These are phyloP conservation scores for Tapirus terrestris DNA, from an alignment of 2,113 vertebrate genomes.

Conservation along the genomic window DNA sequence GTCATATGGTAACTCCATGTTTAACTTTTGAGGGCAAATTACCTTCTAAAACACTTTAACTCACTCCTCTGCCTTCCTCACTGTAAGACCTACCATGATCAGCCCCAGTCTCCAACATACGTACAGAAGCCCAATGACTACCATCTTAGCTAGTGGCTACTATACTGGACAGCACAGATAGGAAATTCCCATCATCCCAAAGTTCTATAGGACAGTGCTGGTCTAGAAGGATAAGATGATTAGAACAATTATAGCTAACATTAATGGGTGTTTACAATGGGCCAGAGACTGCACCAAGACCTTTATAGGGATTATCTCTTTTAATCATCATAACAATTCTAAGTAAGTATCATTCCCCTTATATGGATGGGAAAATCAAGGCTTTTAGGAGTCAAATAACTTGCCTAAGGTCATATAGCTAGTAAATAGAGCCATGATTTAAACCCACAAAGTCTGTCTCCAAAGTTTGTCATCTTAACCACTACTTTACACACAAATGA, in stretches of 20 bases:
- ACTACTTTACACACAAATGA: not conserved
- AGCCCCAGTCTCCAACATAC: not conserved
- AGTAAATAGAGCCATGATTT: not conserved
- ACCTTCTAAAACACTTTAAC: constrained; percentile 23
- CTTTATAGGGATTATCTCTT: not conserved
- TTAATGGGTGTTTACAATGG: not conserved
- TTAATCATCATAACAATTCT: not conserved
- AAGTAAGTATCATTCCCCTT: not conserved
- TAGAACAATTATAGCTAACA: not conserved
- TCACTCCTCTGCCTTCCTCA: not conserved
- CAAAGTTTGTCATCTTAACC: not conserved
- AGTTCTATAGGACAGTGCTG: not conserved
- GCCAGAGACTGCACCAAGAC: not conserved
- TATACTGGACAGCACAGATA: not conserved
- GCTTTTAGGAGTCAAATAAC: not conserved
- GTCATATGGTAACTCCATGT: not conserved
- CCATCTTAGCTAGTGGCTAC: not conserved
- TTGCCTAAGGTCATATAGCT: not conserved
- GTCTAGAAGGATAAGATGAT: not conserved
- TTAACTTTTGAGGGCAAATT: not conserved
- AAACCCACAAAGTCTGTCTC: constrained; percentile 4
- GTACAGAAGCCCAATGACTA: not conserved
- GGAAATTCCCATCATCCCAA: not conserved
- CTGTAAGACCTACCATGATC: not conserved
- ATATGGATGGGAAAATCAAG: not conserved